Evolutionary conservation across 2,113 vertebrate genomes (phyloP), one percentile per base, ranked within the genome.

Genomic region (Malaclemys terrapin): DNA sequence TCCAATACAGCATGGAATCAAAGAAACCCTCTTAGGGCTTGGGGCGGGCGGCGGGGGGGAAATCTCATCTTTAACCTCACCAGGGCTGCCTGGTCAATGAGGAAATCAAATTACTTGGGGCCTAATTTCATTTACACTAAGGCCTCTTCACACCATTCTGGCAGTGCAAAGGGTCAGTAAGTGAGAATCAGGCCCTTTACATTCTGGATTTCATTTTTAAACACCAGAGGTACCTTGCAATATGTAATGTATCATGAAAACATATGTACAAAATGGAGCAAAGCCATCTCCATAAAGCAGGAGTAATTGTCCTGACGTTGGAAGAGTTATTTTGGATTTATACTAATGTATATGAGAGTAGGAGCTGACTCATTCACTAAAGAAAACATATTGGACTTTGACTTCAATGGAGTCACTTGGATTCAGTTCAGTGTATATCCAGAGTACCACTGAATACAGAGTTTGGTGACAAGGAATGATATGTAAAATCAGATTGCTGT

Each of bases 361-460:
- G 90, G 81, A 91, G 17, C 53, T 87, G 80, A 85, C 92, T 93
- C 80, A 93, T 91, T 89, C 90, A 80, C 87, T 95, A 96, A 82
- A 95, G 90, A 90, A 95, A 96, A 94, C 8, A 85, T 31, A 95
- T 86, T 89, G 59, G 95, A 96, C 90, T 22, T 47, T 53, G 72
- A 79, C 92, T 96, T 96, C 95, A 91, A 29, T 83, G 94, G 93
- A 88, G 83, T 93, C 93, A 91, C 91, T 91, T 80, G 89, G 88
- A 97, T 95, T 95, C 95, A 95, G 92, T 87, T 92, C 89, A 81
- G 75, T 56, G 1, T 56, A 88, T 96, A 91, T 75, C 24, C 78
- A 89, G 85, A 96, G 97, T 72, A 22, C 85, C 96, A 89, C 82
- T 75, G 89, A 93, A 83, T 29, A 72, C 10, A 1, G 35, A 76